These are phyloP conservation scores for Champsocephalus gunnari DNA, from an alignment of 2,797 vertebrate genomes.

Conservation along the genomic window DNA sequence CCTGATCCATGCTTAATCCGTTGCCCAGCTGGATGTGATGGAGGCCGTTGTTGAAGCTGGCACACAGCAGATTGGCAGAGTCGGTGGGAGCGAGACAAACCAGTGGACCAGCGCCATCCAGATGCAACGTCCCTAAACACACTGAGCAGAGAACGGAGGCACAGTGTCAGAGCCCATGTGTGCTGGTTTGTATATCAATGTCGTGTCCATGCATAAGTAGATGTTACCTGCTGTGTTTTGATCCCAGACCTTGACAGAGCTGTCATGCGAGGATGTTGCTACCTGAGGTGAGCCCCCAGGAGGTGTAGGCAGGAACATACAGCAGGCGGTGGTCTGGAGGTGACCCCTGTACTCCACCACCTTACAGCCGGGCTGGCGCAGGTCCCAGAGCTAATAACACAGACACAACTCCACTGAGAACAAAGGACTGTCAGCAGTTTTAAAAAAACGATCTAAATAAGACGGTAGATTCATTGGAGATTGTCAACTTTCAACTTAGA, in stretches of 20 bases:
- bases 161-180: not conserved
- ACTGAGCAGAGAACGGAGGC: conserved; percentile 67
- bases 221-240: conserved; percentile 90
- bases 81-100: conserved; percentile 85
- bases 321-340: conserved; percentile 89
- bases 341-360: conserved; percentile 93
- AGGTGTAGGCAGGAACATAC: conserved; percentile 88
- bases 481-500: not conserved
- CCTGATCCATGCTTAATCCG: conserved; percentile 65
- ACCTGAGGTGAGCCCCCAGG: conserved; percentile 75
- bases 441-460: conserved; percentile 1
- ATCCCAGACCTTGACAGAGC: conserved; percentile 94
- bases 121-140: conserved; percentile 86
- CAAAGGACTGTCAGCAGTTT: conserved; percentile 15
- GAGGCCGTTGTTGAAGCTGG: conserved; percentile 86
- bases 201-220: not conserved
- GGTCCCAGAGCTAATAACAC: conserved; percentile 92
- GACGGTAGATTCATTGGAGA: not conserved
- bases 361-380: conserved; percentile 89
- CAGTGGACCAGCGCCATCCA: conserved; percentile 89
- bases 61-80: conserved; percentile 85
- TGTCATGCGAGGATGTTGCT: conserved; percentile 91
- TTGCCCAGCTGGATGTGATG: conserved; percentile 76
- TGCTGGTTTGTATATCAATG: not conserved
- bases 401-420: conserved; percentile 40